These are phyloP conservation scores for Montipora foliosa DNA, from an alignment of 64 coral and sea anemone species.

Conservation along the genomic window DNA sequence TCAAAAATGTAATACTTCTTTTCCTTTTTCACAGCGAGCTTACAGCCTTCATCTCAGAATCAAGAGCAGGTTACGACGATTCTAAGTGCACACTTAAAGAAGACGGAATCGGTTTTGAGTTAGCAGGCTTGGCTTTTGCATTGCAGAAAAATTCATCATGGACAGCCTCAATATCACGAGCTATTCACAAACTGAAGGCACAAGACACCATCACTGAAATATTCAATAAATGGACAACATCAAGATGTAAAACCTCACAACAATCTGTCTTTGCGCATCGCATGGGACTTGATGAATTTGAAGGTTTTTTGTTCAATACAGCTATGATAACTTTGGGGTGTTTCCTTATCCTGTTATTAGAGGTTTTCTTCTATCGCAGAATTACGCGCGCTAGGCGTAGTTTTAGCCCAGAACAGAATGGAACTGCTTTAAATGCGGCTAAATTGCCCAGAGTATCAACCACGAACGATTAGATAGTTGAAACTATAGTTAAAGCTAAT, in stretches of 20 bases:
- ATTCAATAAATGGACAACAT: conserved; percentile 75
- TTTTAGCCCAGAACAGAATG: conserved; percentile 50
- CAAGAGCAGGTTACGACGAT: conserved; percentile 60
- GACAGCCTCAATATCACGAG: conserved; percentile 69
- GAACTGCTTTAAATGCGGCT: not conserved
- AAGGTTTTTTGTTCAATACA: conserved; percentile 91
- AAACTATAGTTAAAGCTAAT: too few species aligned
- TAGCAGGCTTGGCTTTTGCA: conserved; percentile 72
- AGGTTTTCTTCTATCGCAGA: conserved; percentile 80
- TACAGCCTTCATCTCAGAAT: conserved; percentile 77
- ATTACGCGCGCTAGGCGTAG: conserved; percentile 53
- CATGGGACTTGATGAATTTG: conserved; percentile 85
- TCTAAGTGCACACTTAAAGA: conserved; percentile 66
- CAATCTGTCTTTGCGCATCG: conserved; percentile 49
- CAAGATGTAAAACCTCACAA: conserved; percentile 56
- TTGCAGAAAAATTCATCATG: conserved; percentile 76
- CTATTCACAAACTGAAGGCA: conserved; percentile 68
- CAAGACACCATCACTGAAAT: conserved; percentile 64
- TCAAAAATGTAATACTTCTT: not conserved
- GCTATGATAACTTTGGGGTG: conserved; percentile 78
- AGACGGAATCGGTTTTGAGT: conserved; percentile 56
- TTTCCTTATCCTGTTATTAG: conserved; percentile 77
- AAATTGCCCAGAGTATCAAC: not conserved
- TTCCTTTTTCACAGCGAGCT: conserved; percentile 57
- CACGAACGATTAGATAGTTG: not conserved